Base-by-base conservation (phyloP, 1,140 invertebrate species). In the Drosophila chauvacae region DNA sequence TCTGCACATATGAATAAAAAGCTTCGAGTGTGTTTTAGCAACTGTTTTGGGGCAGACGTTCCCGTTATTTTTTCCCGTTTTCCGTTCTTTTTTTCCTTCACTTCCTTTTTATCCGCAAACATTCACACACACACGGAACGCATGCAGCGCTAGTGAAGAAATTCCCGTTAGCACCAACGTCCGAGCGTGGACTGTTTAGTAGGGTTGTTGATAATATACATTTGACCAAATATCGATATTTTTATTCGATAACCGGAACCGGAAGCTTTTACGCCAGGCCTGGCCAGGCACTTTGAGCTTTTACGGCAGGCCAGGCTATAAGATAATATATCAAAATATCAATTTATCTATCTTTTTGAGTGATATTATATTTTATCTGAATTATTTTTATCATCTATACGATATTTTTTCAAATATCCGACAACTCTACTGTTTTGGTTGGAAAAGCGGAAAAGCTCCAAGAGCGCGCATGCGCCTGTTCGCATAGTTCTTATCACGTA, bases 181-280 rank as follows among this genome's bases (percentile, higher is more conserved):
- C 77, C 77, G 85, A 90, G 50, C 60, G 68, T 78, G 77, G 81
- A 88, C 84, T 88, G 80, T 60, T 75, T 48, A 64, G 58, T 59
- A 77, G 59, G 58, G 39, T 69, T 28, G 26, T 28, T 28, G 26
- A 28, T 28, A 23, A 23, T 23, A 23, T 23, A 23, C 3, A 23
- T 23, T 23, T 23, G 23, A 23, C 23, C 23, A 23, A 23, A 23
- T 28, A 28, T 28, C 26, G 26, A 28, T 28, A 28, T 23, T 3
- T 23, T 0, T 23, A 23, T 23, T 23, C 23, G 23, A 23, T 23
- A 3, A 23, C 23, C 23, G 23, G 23, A 23, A 23, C 23, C 23
- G 23, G 23, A 23, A 23, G 23, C 23, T 23, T 23, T 23, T 23
- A 23, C 2, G 23, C 2, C 23, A 23, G 23, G 23, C 23, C 23